phyloP scores from a whole-genome alignment of 2,888 invertebrate genomes.

The Gandaritis pyraliata region DNA sequence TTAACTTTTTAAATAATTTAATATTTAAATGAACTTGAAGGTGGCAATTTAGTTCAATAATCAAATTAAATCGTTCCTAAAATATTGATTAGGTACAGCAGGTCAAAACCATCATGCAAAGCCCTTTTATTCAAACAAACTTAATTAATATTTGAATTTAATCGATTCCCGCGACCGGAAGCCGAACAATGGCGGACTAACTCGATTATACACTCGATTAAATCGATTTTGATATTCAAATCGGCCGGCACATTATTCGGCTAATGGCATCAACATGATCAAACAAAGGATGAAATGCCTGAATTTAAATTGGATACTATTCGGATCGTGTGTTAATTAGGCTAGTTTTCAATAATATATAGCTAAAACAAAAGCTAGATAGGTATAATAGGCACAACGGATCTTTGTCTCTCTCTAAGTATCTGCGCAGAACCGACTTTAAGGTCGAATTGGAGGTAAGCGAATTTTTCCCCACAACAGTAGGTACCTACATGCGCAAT shows the following conservation, averaged over 20 bases:
- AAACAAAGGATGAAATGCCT: conserved; percentile 30
- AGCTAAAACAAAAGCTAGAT: too few species aligned
- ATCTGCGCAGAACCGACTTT: too few species aligned
- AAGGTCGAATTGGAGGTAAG: too few species aligned
- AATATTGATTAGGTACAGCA: conserved; percentile 3
- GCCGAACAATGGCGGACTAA: conserved; percentile 58
- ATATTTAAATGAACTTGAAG: too few species aligned
- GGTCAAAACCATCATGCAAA: conserved; percentile 30
- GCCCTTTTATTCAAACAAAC: conserved; percentile 36
- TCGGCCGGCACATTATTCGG: conserved; percentile 50
- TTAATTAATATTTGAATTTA: conserved; percentile 44
- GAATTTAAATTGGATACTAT: conserved; percentile 9
- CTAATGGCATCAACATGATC: conserved; percentile 55
- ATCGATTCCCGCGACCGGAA: conserved; percentile 52
- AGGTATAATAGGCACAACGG: too few species aligned
- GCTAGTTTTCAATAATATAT: too few species aligned
- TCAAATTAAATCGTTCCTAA: conserved; percentile 1
- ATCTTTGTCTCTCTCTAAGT: too few species aligned
- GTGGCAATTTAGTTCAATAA: neutral
- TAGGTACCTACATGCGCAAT: too few species aligned
- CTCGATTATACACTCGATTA: conserved; percentile 61
- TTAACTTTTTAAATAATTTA: too few species aligned
- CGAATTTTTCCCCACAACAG: too few species aligned
- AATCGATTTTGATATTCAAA: conserved; percentile 65
- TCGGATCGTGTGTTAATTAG: neutral